Conservation (phyloP, 2,797 vertebrate species). For the Mico argentatus region DNA sequence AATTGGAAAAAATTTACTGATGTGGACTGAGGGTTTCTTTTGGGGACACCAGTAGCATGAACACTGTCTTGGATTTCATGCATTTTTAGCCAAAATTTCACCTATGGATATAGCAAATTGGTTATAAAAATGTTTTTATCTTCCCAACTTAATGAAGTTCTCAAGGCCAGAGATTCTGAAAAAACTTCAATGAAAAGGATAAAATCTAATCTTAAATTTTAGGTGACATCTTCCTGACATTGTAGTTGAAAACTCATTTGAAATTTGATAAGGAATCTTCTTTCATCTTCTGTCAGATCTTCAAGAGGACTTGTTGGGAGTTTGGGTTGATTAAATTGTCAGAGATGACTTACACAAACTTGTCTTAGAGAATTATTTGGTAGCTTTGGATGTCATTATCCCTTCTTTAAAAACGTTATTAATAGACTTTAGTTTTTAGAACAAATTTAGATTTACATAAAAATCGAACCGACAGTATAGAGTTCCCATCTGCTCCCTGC, state of each 20-base stretch:
- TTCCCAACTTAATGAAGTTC: background rate
- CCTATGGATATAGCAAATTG: background rate
- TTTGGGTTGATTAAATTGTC: background rate
- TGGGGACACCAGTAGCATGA: background rate
- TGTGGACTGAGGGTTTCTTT: background rate
- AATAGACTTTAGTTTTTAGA: background rate
- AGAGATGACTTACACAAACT: background rate
- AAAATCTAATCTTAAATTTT: background rate
- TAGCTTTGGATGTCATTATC: background rate
- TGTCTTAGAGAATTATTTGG: background rate
- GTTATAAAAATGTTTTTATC: background rate
- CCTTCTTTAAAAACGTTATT: background rate
- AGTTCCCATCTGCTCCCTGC: background rate
- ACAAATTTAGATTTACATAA: conserved; percentile 13
- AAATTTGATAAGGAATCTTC: background rate
- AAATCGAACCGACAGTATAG: background rate
- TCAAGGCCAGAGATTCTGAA: background rate
- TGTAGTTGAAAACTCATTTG: background rate
- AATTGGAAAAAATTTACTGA: no score
- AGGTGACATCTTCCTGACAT: background rate
- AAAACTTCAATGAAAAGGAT: background rate
- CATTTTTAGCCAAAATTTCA: background rate
- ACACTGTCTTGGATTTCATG: background rate
- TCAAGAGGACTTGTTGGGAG: background rate
- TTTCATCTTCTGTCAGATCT: background rate